Conservation (phyloP, 2,113 vertebrate genomes). For the Tenrec ecaudatus region DNA sequence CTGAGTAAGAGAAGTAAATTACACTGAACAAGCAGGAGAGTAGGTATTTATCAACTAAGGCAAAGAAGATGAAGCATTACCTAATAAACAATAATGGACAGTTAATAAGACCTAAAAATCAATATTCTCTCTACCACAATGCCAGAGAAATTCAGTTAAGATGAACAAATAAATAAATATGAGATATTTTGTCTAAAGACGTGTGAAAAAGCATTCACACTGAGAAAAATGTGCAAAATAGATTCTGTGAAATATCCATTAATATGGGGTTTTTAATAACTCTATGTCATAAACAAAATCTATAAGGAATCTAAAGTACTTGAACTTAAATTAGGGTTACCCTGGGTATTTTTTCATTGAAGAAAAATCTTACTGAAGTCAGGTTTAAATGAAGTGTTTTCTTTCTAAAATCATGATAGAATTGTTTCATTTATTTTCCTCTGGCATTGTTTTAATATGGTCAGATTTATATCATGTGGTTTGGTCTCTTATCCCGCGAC, state of each 20-base stretch:
- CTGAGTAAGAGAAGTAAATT: constrained; percentile 24
- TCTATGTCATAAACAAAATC: background rate
- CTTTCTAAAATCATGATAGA: background rate
- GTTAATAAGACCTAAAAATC: constrained; percentile 78
- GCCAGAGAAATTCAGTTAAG: constrained; percentile 2
- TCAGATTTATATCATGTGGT: background rate
- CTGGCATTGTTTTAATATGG: background rate
- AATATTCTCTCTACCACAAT: constrained; percentile 57
- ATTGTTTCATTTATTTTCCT: background rate
- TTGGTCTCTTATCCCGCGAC: background rate
- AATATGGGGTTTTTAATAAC: constrained; percentile 58
- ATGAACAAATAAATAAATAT: constrained; percentile 53
- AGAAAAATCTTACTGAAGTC: background rate
- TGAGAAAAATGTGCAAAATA: constrained; percentile 51
- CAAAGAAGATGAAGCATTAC: constrained; percentile 50
- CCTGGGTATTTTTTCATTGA: background rate
- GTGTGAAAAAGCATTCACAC: constrained; percentile 58
- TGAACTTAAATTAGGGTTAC: background rate
- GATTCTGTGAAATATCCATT: constrained; percentile 40
- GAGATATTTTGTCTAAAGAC: constrained; percentile 25
- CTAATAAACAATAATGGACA: constrained; percentile 76
- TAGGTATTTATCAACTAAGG: constrained; percentile 60
- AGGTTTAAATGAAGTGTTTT: background rate
- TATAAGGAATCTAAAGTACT: background rate
- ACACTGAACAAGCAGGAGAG: constrained; percentile 41